Conservation (phyloP, 2,113 vertebrate genomes). For the Neofelis nebulosa region DNA sequence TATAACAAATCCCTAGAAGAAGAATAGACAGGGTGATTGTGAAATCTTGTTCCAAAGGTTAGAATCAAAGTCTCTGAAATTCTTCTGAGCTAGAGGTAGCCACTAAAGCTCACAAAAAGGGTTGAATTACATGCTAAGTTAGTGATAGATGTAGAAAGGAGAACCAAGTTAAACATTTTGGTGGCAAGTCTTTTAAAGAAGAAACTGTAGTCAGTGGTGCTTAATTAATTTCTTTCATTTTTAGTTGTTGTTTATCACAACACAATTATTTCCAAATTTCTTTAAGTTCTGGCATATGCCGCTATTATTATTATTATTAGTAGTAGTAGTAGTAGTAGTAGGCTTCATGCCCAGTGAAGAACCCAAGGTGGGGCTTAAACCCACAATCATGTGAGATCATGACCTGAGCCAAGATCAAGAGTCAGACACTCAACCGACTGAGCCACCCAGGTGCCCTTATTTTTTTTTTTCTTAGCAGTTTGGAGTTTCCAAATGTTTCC, state of each 20-base stretch:
- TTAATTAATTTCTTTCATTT: not conserved
- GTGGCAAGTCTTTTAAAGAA: not conserved
- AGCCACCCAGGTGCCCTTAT: too few relatives aligned
- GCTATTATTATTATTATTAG: not conserved
- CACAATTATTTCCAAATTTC: not conserved
- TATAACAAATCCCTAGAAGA: not conserved
- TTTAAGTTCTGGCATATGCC: not conserved
- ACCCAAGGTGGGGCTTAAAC: too few relatives aligned
- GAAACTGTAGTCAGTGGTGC: not conserved
- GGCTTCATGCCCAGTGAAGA: too few relatives aligned
- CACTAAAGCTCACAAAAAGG: not conserved
- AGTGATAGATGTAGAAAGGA: not conserved
- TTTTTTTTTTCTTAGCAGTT: not conserved
- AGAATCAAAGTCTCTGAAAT: slow-evolving; percentile 34
- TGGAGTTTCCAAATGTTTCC: not conserved
- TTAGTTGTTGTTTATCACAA: not conserved
- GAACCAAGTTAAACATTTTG: not conserved
- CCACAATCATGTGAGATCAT: too few relatives aligned
- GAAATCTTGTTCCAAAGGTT: slow-evolving; percentile 33
- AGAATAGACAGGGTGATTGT: slow-evolving; percentile 5
- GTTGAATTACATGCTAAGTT: not conserved
- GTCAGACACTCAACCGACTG: too few relatives aligned
- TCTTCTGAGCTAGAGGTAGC: not conserved
- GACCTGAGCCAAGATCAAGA: too few relatives aligned
- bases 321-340: too few relatives aligned